A percentile compares a stretch with the other conserved stretches of the same genome.
Conservation (phyloP, 2,888 invertebrate species). For the Meliscaeva auricollis region DNA sequence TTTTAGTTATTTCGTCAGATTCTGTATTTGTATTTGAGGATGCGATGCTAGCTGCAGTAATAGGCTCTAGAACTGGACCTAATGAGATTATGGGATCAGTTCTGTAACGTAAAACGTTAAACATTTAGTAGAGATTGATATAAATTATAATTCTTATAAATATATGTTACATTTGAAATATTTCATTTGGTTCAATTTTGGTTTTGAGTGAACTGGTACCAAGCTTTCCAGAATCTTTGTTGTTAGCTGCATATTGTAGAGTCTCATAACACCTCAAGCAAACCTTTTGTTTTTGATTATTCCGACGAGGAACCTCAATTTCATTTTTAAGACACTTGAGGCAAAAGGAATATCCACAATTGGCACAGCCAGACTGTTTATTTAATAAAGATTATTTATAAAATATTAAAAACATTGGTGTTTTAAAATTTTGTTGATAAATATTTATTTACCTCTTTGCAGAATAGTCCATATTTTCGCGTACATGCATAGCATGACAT, state of each 20-base stretch:
- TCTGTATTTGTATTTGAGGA: constrained; percentile 66
- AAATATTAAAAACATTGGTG: neutral
- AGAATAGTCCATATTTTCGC: constrained; percentile 89
- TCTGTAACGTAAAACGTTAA: constrained; percentile 69
- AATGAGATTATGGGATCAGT: constrained; percentile 78
- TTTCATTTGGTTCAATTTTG: constrained; percentile 66
- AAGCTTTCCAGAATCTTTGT: neutral
- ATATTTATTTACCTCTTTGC: constrained; percentile 87
- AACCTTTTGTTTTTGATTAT: constrained; percentile 87
- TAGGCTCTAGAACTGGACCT: constrained; percentile 80
- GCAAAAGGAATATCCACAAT: constrained; percentile 93
- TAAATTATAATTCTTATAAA: no score
- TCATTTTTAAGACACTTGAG: constrained; percentile 91
- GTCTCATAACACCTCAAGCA: constrained; percentile 85
- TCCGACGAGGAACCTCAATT: constrained; percentile 87
- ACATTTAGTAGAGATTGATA: no score
- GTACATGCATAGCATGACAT: constrained; percentile 92
- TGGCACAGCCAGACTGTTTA: constrained; percentile 91
- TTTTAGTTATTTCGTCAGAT: constrained; percentile 80
- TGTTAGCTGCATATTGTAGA: constrained; percentile 79
- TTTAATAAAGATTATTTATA: constrained; percentile 2
- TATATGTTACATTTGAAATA: constrained; percentile 66
- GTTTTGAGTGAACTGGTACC: neutral
- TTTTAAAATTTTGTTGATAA: neutral
- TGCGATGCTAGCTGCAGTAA: constrained; percentile 35